Conservation (phyloP, 2,797 vertebrate species). For the Argyrosomus regius region DNA sequence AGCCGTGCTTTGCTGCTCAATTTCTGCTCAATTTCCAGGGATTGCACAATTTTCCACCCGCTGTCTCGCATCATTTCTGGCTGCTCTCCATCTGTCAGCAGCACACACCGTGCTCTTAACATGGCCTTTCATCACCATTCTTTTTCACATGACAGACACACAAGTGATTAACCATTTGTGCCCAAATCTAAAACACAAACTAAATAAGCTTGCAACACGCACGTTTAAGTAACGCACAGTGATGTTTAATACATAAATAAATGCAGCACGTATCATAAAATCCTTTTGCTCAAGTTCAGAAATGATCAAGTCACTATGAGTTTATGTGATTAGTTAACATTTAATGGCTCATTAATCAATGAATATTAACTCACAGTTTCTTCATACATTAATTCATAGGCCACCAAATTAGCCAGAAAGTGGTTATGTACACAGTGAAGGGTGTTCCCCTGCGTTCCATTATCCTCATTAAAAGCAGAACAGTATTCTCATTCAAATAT, state of each 20-base stretch:
- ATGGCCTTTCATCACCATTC: constrained; percentile 54
- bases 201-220: constrained; percentile 21
- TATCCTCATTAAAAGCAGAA: background rate
- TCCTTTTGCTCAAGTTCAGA: constrained; percentile 10
- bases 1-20: constrained; percentile 73
- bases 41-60: constrained; percentile 80
- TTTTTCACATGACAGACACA: constrained; percentile 43
- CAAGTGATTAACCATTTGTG: constrained; percentile 42
- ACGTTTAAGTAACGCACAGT: constrained; percentile 9
- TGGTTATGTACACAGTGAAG: background rate
- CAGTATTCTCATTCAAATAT: background rate
- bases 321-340: constrained; percentile 30
- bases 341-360: constrained; percentile 27
- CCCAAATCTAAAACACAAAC: constrained; percentile 23
- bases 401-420: constrained; percentile 1
- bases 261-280: constrained; percentile 20
- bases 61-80: constrained; percentile 73
- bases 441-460: background rate
- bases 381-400: constrained; percentile 22
- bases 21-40: constrained; percentile 81
- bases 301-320: constrained; percentile 10
- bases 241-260: constrained; percentile 26
- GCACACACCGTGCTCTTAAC: constrained; percentile 65
- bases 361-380: constrained; percentile 14
- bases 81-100: constrained; percentile 74